Percentiles rank a stretch among this genome's conserved stretches.
phyloP scores from a whole-genome alignment of 2,113 vertebrate species.

The Hystrix cristata region DNA sequence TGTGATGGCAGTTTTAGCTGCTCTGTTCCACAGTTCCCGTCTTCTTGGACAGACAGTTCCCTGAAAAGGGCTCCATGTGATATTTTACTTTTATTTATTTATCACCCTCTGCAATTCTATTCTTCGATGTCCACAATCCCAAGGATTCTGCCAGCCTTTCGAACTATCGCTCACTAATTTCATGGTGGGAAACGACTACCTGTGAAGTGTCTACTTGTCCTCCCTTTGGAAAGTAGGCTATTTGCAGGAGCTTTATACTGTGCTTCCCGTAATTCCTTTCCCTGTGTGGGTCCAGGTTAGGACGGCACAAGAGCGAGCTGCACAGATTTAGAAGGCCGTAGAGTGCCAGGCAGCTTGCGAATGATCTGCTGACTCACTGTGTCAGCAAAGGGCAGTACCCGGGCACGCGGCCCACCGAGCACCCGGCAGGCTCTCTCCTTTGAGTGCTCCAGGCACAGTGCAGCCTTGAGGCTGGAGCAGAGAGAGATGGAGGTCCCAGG shows the following conservation, averaged over 20 bases:
- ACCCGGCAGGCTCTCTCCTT: neutral
- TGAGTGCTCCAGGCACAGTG: neutral
- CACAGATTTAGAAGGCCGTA: neutral
- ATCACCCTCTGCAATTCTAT: neutral
- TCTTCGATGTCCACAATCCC: neutral
- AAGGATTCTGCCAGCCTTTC: neutral
- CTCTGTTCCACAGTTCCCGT: neutral
- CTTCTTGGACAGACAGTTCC: neutral
- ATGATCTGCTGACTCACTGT: neutral
- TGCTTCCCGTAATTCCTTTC: constrained; percentile 26
- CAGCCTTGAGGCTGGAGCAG: neutral
- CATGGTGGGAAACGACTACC: neutral
- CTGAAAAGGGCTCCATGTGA: neutral
- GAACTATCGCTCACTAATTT: neutral
- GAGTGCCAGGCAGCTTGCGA: neutral
- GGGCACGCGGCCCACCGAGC: neutral
- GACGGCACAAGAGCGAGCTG: neutral
- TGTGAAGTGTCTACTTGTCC: constrained; percentile 5
- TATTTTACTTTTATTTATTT: constrained; percentile 15
- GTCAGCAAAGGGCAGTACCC: neutral
- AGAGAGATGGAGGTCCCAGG: neutral
- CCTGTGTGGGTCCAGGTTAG: neutral
- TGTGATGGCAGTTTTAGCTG: neutral
- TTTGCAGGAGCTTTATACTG: neutral
- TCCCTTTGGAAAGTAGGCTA: constrained; percentile 20